phyloP scores from a whole-genome alignment of 2,113 vertebrate genomes.

The Poeciliopsis turrubarensis region DNA sequence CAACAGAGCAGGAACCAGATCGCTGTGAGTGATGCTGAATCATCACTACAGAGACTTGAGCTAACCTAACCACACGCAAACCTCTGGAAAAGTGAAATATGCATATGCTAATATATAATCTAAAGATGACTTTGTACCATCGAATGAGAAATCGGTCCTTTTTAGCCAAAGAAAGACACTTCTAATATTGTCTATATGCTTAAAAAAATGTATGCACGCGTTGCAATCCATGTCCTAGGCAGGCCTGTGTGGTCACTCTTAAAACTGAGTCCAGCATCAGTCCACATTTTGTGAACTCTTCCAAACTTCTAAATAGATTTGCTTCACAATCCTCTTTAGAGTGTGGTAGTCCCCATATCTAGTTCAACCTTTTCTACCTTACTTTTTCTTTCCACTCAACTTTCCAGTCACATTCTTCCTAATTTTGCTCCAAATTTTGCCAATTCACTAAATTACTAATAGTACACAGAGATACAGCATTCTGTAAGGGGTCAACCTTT shows the following conservation, averaged over 20 bases:
- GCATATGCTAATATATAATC: neutral
- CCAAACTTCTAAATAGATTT: neutral
- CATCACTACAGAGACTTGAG: conserved; percentile 24
- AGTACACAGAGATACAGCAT: too few species aligned
- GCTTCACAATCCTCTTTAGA: neutral
- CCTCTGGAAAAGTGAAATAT: neutral
- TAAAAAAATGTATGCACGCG: too few species aligned
- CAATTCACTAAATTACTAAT: too few species aligned
- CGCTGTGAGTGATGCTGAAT: conserved; percentile 32
- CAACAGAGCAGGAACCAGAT: neutral
- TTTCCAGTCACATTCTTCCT: neutral
- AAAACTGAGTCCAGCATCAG: too few species aligned
- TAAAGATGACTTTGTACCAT: neutral
- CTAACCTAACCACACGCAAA: conserved; percentile 25
- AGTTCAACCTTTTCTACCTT: neutral
- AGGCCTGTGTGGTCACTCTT: too few species aligned
- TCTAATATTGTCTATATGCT: neutral
- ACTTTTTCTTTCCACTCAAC: neutral
- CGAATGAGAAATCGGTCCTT: too few species aligned
- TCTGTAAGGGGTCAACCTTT: too few species aligned
- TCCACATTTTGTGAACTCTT: too few species aligned
- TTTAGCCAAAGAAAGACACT: neutral
- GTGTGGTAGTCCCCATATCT: neutral
- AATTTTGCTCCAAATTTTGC: neutral
- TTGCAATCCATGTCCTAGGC: too few species aligned